These are phyloP conservation scores for Syngnathus rostellatus DNA, from an alignment of 2,797 vertebrate species.

Conservation along the genomic window DNA sequence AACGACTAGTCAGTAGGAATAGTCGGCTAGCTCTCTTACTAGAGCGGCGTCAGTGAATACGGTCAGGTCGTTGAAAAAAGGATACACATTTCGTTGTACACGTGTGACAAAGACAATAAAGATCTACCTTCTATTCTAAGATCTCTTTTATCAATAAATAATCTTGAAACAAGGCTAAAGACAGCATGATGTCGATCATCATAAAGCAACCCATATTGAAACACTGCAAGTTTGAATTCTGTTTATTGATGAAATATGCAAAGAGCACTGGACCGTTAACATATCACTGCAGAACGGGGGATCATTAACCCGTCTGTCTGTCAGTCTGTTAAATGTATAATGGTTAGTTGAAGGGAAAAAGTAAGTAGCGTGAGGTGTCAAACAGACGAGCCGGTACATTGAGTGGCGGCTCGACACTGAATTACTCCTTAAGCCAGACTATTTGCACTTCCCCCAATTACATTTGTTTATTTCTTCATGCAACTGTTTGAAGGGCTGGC, in stretches of 20 bases:
- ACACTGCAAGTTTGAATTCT: background rate
- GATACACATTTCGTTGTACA: too few relatives aligned
- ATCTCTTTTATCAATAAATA: background rate
- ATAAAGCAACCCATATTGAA: background rate
- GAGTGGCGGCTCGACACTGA: too few relatives aligned
- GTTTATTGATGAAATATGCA: conserved; percentile 34
- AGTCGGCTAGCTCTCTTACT: background rate
- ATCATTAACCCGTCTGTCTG: conserved; percentile 40
- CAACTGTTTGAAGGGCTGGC: too few relatives aligned
- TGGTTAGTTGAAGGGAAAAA: background rate
- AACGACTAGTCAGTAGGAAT: background rate
- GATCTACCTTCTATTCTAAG: too few relatives aligned
- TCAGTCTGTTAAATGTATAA: conserved; percentile 17
- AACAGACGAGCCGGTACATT: background rate
- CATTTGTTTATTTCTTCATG: too few relatives aligned
- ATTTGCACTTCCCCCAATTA: too few relatives aligned
- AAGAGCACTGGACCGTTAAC: conserved; percentile 31
- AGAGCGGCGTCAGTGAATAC: background rate
- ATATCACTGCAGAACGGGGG: conserved; percentile 38
- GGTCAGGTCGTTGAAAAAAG: too few relatives aligned
- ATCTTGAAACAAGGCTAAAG: background rate
- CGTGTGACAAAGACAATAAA: too few relatives aligned
- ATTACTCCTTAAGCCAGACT: too few relatives aligned
- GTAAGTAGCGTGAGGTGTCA: background rate
- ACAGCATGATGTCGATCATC: background rate